Percentiles rank a stretch among this genome's conserved stretches.
These are phyloP conservation scores for Nasua narica DNA, from an alignment of 2,797 vertebrate species.

Conservation along the genomic window DNA sequence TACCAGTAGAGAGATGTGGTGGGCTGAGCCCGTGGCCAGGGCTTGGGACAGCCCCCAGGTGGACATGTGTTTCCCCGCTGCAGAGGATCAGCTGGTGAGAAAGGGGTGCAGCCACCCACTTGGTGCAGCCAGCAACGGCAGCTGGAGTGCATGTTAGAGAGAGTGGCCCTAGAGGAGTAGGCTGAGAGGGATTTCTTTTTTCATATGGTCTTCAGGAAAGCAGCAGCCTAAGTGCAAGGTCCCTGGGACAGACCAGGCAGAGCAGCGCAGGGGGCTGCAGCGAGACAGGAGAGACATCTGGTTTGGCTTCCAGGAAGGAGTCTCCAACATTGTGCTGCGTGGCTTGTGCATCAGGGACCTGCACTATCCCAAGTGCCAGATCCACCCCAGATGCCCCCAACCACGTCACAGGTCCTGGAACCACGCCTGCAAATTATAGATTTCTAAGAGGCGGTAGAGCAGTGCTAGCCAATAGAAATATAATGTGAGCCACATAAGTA, in stretches of 20 bases:
- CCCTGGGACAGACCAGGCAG: constrained; percentile 58
- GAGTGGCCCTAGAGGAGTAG: constrained; percentile 84
- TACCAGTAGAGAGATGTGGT: constrained; percentile 93
- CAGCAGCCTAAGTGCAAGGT: constrained; percentile 48
- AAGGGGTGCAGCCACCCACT: fast-evolving
- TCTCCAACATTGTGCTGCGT: constrained; percentile 91
- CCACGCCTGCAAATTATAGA: not conserved
- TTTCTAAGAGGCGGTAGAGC: not conserved
- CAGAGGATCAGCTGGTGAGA: not conserved
- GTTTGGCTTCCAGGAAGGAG: constrained; percentile 94
- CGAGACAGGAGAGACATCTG: constrained; percentile 91
- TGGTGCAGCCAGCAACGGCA: constrained; percentile 88
- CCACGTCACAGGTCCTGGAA: not conserved
- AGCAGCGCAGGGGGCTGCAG: constrained; percentile 84
- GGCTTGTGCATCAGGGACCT: constrained; percentile 91
- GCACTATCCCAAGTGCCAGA: constrained; percentile 75
- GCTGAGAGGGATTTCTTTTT: constrained; percentile 92
- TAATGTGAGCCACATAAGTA: not conserved
- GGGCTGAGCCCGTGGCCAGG: constrained; percentile 85
- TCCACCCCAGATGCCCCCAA: not conserved
- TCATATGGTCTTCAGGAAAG: constrained; percentile 81
- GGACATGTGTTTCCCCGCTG: not conserved
- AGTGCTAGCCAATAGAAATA: not conserved
- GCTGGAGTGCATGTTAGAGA: constrained; percentile 87
- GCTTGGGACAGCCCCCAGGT: constrained; percentile 70